Evolutionary conservation across 2,113 vertebrate genomes (phyloP).

Genomic region (Verasper variegatus): DNA sequence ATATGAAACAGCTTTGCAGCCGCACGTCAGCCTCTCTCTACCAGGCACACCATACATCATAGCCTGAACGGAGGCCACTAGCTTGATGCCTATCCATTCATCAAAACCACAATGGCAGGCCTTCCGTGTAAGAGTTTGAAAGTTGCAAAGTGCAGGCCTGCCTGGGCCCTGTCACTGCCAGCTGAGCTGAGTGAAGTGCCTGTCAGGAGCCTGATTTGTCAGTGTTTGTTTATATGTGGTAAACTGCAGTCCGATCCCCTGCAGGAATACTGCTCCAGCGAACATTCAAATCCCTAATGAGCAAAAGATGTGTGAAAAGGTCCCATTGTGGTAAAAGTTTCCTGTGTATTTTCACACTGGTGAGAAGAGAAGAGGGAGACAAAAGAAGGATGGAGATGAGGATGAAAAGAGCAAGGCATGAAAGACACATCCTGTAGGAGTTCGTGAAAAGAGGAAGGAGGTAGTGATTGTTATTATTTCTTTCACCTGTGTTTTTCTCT

Average conservation of each 20-base stretch:
- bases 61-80: conserved; percentile 42
- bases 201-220: conserved; percentile 54
- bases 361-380: conserved; percentile 64
- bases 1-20: conserved; percentile 70
- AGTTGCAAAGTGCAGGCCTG: conserved; percentile 56
- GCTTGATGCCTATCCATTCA: conserved; percentile 57
- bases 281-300: conserved; percentile 49
- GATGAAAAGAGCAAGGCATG: conserved; percentile 70
- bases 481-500: conserved; percentile 58
- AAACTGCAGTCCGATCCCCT: conserved; percentile 28
- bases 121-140: conserved; percentile 52
- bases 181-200: conserved; percentile 37
- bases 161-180: conserved; percentile 52
- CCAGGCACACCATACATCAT: conserved; percentile 70
- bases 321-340: conserved; percentile 68
- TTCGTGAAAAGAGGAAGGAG: conserved; percentile 73
- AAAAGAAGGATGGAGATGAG: conserved; percentile 75
- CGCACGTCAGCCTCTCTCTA: conserved; percentile 52
- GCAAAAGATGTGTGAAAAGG: conserved; percentile 64
- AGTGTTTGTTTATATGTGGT: conserved; percentile 45
- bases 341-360: conserved; percentile 65
- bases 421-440: conserved; percentile 75
- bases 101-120: conserved; percentile 58
- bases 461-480: conserved; percentile 71
- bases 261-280: conserved; percentile 22